Conservation (phyloP, 2,113 vertebrate genomes). For the Corythaeola cristata region DNA sequence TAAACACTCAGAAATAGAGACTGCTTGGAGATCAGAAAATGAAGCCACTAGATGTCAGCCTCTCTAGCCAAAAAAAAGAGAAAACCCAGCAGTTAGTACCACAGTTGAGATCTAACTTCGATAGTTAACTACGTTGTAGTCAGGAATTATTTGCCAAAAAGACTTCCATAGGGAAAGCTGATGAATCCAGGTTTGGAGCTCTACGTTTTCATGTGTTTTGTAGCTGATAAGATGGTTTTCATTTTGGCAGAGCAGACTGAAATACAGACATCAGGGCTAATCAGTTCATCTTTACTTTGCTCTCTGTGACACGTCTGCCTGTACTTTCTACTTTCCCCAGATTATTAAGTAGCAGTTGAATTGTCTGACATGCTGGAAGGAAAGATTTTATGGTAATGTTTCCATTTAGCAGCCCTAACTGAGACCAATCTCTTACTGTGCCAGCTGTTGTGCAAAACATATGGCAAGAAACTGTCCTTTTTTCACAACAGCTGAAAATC, state of each 20-base stretch:
- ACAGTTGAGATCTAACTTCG: background rate
- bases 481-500: background rate
- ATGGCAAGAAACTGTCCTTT: background rate
- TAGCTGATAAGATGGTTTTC: background rate
- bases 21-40: background rate
- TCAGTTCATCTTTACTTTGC: background rate
- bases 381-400: background rate
- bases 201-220: background rate
- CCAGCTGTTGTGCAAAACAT: background rate
- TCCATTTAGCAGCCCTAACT: background rate
- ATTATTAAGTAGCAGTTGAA: background rate
- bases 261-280: background rate
- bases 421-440: background rate
- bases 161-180: background rate
- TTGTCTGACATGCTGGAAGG: background rate
- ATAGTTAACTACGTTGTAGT: background rate
- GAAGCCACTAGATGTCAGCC: conserved; percentile 40
- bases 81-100: background rate
- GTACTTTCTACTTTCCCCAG: background rate
- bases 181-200: background rate
- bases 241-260: background rate
- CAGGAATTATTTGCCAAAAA: background rate
- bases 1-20: background rate
- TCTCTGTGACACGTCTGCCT: background rate
- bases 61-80: background rate